Evolutionary conservation across 2,888 invertebrate species (phyloP).

Genomic region (Lampropteryx suffumata): DNA sequence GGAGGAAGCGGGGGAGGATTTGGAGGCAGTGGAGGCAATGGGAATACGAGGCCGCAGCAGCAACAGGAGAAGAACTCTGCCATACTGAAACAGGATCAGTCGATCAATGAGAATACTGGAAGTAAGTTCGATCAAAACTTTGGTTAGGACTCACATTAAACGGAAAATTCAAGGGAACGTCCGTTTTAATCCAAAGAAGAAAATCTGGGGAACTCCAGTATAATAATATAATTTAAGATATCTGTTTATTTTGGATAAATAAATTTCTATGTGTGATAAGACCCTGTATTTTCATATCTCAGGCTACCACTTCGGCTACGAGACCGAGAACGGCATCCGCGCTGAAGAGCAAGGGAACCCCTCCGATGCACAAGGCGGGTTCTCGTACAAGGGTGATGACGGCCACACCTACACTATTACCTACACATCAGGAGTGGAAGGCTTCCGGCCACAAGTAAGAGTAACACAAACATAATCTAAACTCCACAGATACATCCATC

Average conservation of each 20-base stretch:
- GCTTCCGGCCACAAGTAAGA: slow-evolving; percentile 70
- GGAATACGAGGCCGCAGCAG: slow-evolving; percentile 53
- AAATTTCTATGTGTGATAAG: background rate
- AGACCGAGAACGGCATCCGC: slow-evolving; percentile 70
- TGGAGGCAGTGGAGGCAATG: slow-evolving; percentile 21
- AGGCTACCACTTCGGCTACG: slow-evolving; percentile 68
- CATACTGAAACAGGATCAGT: slow-evolving; percentile 59
- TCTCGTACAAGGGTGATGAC: slow-evolving; percentile 83
- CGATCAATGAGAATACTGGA: slow-evolving; percentile 54
- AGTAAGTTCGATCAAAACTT: slow-evolving; percentile 46
- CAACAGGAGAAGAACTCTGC: slow-evolving; percentile 58
- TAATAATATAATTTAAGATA: no score
- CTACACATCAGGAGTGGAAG: slow-evolving; percentile 81
- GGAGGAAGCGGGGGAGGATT: slow-evolving; percentile 23
- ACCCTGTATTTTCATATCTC: background rate
- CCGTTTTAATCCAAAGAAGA: no score
- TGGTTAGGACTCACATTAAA: no score
- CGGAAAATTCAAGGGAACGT: no score
- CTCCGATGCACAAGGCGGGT: slow-evolving; percentile 71
- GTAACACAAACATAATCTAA: no score
- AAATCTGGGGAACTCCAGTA: no score
- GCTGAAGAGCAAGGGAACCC: slow-evolving; percentile 63
- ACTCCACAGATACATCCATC: no score
- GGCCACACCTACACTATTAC: slow-evolving; percentile 77
- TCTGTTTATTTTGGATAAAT: no score